Percentiles rank a stretch among this genome's conserved stretches.
Evolutionary conservation across 2,113 vertebrate species (phyloP).

Genomic region (Enhydra lutris): DNA sequence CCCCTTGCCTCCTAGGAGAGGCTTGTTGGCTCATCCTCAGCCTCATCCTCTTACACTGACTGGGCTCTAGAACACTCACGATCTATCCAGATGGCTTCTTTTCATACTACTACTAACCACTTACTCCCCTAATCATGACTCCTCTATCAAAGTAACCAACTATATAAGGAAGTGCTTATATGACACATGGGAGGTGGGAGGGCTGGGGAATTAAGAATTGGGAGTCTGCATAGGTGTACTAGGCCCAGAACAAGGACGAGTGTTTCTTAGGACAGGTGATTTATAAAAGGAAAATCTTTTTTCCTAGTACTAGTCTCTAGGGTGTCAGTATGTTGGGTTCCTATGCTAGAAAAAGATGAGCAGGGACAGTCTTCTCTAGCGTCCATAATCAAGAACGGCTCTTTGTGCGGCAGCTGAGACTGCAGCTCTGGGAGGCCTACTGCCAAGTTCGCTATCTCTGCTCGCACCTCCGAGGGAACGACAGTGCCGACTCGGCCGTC

Average conservation of each 20-base stretch:
- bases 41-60: not conserved
- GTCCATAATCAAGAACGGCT: not conserved
- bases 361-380: not conserved
- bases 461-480: conserved; percentile 95
- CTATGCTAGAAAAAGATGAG: not conserved
- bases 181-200: not conserved
- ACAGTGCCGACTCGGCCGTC: conserved; percentile 95
- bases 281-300: not conserved
- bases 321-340: not conserved
- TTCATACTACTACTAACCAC: not conserved
- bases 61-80: not conserved
- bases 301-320: not conserved
- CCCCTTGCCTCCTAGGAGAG: not conserved
- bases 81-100: not conserved
- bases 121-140: not conserved
- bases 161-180: not conserved
- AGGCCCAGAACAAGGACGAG: not conserved
- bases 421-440: conserved; percentile 98
- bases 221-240: not conserved
- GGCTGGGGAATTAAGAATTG: not conserved
- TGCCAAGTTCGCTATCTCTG: conserved; percentile 96
- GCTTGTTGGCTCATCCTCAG: not conserved
- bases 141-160: not conserved
- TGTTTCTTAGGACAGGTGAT: not conserved
- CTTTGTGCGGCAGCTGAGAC: conserved; percentile 86